Evolutionary conservation across 2,113 vertebrate species (phyloP).

Genomic region (Psittacus erithacus): DNA sequence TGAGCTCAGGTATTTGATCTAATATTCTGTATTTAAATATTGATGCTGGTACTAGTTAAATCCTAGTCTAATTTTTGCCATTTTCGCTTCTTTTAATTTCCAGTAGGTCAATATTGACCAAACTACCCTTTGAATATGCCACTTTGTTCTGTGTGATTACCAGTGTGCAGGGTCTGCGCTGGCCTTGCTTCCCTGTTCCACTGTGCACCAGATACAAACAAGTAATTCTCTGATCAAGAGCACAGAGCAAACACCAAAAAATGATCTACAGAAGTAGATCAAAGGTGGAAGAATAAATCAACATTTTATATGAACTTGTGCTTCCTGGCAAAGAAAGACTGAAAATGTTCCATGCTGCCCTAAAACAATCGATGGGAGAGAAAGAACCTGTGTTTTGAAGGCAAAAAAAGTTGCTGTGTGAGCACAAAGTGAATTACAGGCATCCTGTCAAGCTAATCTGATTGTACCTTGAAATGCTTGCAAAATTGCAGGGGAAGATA

Average conservation of each 20-base stretch:
- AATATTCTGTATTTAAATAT: background rate
- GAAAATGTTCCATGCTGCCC: background rate
- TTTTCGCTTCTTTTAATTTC: background rate
- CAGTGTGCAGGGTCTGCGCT: background rate
- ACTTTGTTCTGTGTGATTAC: background rate
- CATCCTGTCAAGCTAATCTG: background rate
- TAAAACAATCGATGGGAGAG: background rate
- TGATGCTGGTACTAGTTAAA: background rate
- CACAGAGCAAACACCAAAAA: background rate
- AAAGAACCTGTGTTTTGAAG: background rate
- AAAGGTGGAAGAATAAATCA: background rate
- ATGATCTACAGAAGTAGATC: background rate
- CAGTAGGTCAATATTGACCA: background rate
- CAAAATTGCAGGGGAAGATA: background rate
- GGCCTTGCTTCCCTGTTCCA: background rate
- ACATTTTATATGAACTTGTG: background rate
- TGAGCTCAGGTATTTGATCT: background rate
- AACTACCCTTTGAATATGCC: background rate
- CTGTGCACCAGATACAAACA: background rate
- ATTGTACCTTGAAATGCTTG: slow-evolving; percentile 4
- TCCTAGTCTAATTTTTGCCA: background rate
- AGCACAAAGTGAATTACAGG: background rate
- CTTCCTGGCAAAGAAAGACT: background rate
- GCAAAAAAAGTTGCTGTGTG: background rate
- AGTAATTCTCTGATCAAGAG: background rate